These are phyloP conservation scores for Neosalanx taihuensis DNA, from an alignment of 2,797 vertebrate genomes.

Conservation along the genomic window DNA sequence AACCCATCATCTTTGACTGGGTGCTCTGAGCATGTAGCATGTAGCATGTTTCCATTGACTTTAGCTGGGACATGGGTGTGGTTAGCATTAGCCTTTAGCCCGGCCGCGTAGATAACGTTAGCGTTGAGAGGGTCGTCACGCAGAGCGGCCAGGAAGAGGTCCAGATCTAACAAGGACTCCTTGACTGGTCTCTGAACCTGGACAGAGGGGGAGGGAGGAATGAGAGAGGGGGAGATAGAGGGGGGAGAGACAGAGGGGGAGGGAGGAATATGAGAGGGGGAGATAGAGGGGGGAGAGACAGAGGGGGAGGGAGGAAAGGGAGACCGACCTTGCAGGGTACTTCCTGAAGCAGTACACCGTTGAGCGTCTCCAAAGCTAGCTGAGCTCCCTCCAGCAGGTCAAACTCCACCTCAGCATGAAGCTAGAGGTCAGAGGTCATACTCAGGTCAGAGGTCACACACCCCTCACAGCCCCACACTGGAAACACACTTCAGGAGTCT, in stretches of 20 bases:
- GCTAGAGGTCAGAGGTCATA: slow-evolving; percentile 57
- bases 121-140: slow-evolving; percentile 69
- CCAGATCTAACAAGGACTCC: slow-evolving; percentile 74
- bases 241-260: not conserved
- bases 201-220: not conserved
- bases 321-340: slow-evolving; percentile 73
- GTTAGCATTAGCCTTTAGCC: slow-evolving; percentile 18
- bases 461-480: not conserved
- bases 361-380: slow-evolving; percentile 74
- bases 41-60: not conserved
- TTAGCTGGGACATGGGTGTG: slow-evolving; percentile 7
- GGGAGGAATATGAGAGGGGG: not conserved
- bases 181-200: slow-evolving; percentile 82
- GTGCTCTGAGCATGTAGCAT: not conserved
- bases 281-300: not conserved
- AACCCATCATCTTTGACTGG: not conserved
- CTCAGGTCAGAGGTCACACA: not conserved
- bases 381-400: slow-evolving; percentile 80
- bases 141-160: slow-evolving; percentile 69
- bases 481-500: not conserved
- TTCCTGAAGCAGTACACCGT: slow-evolving; percentile 70
- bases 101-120: slow-evolving; percentile 67
- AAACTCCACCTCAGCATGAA: slow-evolving; percentile 78
- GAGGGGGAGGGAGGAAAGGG: not conserved
- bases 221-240: not conserved